A percentile compares a stretch with the other conserved stretches of the same genome.
Conservation (phyloP, 2,113 vertebrate genomes). For the Eolophus roseicapilla region DNA sequence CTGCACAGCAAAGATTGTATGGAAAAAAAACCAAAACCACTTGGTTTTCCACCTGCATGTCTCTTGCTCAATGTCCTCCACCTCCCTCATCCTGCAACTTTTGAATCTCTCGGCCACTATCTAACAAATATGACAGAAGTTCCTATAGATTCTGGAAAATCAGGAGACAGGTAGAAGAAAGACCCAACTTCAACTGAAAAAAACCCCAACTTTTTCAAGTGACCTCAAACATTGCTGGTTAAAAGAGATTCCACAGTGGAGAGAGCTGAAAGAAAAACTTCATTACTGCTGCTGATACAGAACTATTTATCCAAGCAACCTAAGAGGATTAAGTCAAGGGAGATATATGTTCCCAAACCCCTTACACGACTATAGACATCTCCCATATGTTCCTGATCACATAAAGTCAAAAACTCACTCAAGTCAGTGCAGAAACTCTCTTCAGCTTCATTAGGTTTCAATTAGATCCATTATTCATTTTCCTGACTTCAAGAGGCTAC, state of each 20-base stretch:
- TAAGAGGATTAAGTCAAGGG: neutral
- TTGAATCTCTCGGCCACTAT: neutral
- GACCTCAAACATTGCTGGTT: neutral
- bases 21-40: neutral
- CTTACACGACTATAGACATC: neutral
- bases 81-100: neutral
- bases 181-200: neutral
- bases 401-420: neutral
- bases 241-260: neutral
- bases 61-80: neutral
- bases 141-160: neutral
- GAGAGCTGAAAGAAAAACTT: neutral
- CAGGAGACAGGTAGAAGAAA: neutral
- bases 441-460: neutral
- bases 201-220: neutral
- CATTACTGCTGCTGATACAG: neutral
- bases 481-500: neutral
- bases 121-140: neutral
- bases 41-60: neutral
- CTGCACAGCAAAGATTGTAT: neutral
- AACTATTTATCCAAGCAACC: neutral
- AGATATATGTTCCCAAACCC: neutral
- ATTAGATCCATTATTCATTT: neutral
- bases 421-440: neutral
- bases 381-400: neutral